Conservation (phyloP, 2,113 vertebrate species). For the Pontoporia blainvillei region DNA sequence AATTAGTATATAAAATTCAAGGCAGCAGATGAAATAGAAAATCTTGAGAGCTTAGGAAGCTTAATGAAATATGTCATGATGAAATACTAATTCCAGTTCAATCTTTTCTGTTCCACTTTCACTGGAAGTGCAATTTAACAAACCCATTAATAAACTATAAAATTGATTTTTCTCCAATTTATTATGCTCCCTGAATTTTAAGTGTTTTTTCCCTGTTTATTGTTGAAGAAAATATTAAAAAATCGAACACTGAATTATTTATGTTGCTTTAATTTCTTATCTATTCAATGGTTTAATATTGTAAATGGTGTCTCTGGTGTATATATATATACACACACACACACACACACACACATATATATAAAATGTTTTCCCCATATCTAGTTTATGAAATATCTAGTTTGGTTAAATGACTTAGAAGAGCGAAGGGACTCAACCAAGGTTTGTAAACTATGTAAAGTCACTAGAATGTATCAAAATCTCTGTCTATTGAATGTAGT, state of each 20-base stretch:
- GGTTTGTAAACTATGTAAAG: background rate
- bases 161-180: slow-evolving; percentile 13
- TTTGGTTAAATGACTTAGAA: background rate
- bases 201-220: background rate
- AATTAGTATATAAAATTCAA: background rate
- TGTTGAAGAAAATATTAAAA: slow-evolving; percentile 24
- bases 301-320: background rate
- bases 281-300: background rate
- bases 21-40: background rate
- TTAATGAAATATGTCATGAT: slow-evolving; percentile 18
- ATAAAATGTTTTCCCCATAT: background rate
- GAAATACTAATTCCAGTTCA: slow-evolving; percentile 35
- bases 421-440: background rate
- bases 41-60: background rate
- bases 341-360: background rate
- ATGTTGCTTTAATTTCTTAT: background rate
- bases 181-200: background rate
- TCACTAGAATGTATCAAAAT: background rate
- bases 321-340: background rate
- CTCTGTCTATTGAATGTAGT: background rate
- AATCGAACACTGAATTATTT: slow-evolving; percentile 18
- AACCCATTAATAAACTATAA: slow-evolving; percentile 30
- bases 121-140: slow-evolving; percentile 12
- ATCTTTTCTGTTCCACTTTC: background rate
- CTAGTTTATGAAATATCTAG: background rate